Base-by-base conservation (phyloP, 2,113 vertebrate species). In the Amazona guildingii region DNA sequence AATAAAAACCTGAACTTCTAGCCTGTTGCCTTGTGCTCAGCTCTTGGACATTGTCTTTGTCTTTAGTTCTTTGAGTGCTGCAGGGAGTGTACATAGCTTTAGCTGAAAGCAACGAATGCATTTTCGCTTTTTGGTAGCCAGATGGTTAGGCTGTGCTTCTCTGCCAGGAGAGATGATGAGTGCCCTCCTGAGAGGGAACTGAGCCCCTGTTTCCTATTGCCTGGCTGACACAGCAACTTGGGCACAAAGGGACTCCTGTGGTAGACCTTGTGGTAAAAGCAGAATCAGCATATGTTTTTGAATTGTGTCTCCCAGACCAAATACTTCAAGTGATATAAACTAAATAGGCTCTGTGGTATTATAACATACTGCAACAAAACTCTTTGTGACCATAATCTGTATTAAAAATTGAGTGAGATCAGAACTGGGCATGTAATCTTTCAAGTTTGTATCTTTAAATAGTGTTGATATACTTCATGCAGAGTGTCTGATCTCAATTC, bases 111-210 rank as follows among this genome's bases (percentile, higher is more conserved):
- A 95, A 33, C 23, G 64, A 82, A 92, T 86, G 19, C 68, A 70
- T 44, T 90, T 93, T 41, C 79, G 9, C 83, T 93, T 92, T 93
- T 41, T 83, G 54, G 68, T 73, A 90, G 48, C 63, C 95, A 95
- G 90, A 77, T 83, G 76, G 79, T 90, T 69, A 28, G 72, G 75
- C 57, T 86, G 20, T 44, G 44, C 43, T 86, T 62, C 67, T 90
- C 72, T 92, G 72, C 79, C 81, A 67, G 23, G 63, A 92, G 46
- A 66, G 14, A 59, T 54, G 70, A 57, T 80, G 67, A 85, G 35
- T 83, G 41, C 17, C 54, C 25, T 90, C 54, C 76, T 41, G 49
- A 66, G 88, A 33, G 41, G 29, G 11, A 95, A 5, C 11, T 17
- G 75, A 77, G 59, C 21, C 48, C 70, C 69, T 2, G 3, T 57